Conservation (phyloP, 1,140 invertebrate genomes). For the Drosophila kepulauana region DNA sequence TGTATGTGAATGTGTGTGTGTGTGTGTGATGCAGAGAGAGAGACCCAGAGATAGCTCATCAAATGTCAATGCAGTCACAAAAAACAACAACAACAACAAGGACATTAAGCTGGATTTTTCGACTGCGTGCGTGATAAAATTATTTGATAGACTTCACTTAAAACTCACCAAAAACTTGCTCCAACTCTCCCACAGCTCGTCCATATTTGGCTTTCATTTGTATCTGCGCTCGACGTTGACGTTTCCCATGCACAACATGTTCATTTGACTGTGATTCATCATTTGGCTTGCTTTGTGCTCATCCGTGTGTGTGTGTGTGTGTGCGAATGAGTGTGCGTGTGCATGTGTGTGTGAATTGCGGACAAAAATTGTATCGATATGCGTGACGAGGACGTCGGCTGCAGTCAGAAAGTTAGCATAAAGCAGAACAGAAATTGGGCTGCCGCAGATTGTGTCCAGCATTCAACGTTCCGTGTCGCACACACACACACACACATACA, state of each 20-base stretch:
- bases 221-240: constrained; percentile 14
- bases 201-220: constrained; percentile 20
- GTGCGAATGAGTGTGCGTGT: not conserved
- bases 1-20: not conserved
- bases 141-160: constrained; percentile 45
- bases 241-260: constrained; percentile 44
- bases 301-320: constrained; percentile 1
- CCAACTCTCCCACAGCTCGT: constrained; percentile 13
- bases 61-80: constrained; percentile 16
- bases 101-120: not conserved
- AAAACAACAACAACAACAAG: not conserved
- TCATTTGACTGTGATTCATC: constrained; percentile 77
- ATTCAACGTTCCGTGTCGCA: not conserved
- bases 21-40: not conserved
- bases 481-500: constrained; percentile 19
- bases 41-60: constrained; percentile 6
- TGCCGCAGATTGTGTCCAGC: not conserved
- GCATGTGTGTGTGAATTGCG: constrained; percentile 3
- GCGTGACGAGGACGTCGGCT: constrained; percentile 1
- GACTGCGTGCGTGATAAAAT: constrained; percentile 39
- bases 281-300: constrained; percentile 51
- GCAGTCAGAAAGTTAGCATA: constrained; percentile 39
- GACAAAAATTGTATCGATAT: constrained; percentile 46
- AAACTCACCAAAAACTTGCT: constrained; percentile 18
- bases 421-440: constrained; percentile 15